Base-by-base conservation (phyloP, 1,140 invertebrate genomes). In the Pogonomyrmex barbatus region DNA sequence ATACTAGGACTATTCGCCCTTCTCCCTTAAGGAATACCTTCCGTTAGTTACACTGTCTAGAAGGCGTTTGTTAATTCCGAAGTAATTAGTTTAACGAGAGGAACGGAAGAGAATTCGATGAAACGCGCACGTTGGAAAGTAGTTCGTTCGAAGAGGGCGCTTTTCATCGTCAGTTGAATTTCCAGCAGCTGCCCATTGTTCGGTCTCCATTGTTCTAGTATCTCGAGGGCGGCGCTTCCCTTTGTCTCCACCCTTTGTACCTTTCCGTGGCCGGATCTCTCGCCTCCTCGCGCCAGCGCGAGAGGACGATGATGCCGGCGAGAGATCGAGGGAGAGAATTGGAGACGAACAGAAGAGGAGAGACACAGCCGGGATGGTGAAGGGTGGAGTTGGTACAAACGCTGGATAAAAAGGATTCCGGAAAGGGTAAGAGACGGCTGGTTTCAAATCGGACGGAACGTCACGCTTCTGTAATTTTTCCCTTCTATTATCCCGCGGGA, bases 171-270 rank as follows among this genome's bases (percentile, higher is more conserved):
- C 89, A 89, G 86, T 93, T 90, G 92, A 94, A 94, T 94, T 93
- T 93, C 68, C 91, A 93, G 93, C 87, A 92, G 87, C 88, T 84
- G 83, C 78, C 85, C 89, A 92, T 95, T 94, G 93, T 94, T 91
- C 68, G 73, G 54, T 90, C 92, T 79, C 94, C 94, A 95, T 95
- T 95, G 94, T 95, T 94, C 94, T 89, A 95, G 92, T 93, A 94
- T 93, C 93, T 93, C 88, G 92, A 92, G 94, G 94, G 94, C 94
- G 94, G 94, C 85, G 94, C 94, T 94, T 95, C 94, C 91, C 91
- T 92, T 95, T 95, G 94, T 94, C 93, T 94, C 94, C 94, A 94
- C 94, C 94, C 94, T 95, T 94, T 94, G 93, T 94, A 93, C 89
- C 92, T 92, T 93, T 93, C 91, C 90, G 91, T 91, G 91, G 92